Evolutionary conservation across 2,113 vertebrate species (phyloP).

Genomic region (Acrocephalus arundinaceus): DNA sequence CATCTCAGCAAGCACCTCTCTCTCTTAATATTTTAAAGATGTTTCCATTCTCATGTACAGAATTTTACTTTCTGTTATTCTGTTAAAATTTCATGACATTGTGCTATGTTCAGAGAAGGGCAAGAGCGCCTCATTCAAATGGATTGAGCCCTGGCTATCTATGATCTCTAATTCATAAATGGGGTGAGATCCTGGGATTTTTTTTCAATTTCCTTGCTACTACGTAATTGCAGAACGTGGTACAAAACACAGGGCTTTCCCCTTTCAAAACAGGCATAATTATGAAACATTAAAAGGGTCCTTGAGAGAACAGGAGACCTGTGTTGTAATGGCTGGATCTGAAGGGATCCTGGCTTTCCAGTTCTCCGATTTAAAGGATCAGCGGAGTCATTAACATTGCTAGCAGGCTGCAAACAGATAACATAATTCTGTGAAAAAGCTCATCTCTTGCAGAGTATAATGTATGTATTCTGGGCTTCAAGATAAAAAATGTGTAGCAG

Average conservation of each 20-base stretch:
- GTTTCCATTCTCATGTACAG: neutral
- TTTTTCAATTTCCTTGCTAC: neutral
- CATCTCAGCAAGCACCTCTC: neutral
- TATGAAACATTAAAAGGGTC: neutral
- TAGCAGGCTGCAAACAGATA: neutral
- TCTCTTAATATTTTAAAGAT: neutral
- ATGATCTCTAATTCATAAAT: neutral
- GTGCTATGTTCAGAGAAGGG: neutral
- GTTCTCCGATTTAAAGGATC: neutral
- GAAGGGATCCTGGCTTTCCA: neutral
- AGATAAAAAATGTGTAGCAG: neutral
- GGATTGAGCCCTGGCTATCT: neutral
- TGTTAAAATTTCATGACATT: neutral
- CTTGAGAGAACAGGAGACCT: neutral
- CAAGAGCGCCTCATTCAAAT: neutral
- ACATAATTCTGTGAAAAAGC: neutral
- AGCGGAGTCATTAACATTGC: neutral
- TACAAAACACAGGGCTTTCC: accelerated
- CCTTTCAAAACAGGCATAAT: neutral
- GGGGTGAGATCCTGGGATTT: neutral
- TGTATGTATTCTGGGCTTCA: neutral
- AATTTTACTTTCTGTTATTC: neutral
- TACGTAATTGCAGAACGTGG: neutral
- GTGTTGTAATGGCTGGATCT: neutral
- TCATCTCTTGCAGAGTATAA: neutral